Evolutionary conservation across 2,797 vertebrate genomes (phyloP).

Genomic region (Adrianichthys oophorus): DNA sequence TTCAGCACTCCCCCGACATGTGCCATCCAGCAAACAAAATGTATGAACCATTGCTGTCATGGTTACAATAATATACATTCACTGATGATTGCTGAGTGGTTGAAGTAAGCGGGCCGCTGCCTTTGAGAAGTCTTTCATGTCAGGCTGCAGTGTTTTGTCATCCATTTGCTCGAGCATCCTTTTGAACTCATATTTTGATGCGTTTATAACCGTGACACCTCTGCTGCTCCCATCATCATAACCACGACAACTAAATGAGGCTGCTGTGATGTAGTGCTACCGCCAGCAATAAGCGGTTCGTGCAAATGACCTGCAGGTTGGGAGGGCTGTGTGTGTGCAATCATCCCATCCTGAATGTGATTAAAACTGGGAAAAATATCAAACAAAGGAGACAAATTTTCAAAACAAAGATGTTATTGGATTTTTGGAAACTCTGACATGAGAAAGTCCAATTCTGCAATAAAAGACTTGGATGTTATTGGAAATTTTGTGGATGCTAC

Average conservation of each 20-base stretch:
- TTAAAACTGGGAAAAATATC: slow-evolving; percentile 4
- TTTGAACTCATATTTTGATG: neutral
- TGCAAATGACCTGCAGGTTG: neutral
- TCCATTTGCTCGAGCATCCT: neutral
- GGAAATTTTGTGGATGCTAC: neutral
- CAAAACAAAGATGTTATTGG: too few species aligned
- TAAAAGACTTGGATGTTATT: neutral
- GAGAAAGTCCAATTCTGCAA: neutral
- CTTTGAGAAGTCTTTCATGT: too few species aligned
- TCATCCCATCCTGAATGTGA: slow-evolving; percentile 1
- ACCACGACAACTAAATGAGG: neutral
- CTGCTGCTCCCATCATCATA: slow-evolving; percentile 2
- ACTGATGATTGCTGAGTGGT: neutral
- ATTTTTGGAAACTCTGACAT: too few species aligned
- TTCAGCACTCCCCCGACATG: too few species aligned
- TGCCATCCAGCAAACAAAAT: too few species aligned
- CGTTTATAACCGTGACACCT: neutral
- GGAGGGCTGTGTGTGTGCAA: neutral
- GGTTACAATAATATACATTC: neutral
- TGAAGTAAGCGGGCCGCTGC: too few species aligned
- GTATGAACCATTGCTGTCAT: neutral
- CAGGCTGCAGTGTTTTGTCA: neutral
- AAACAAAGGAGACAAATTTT: neutral
- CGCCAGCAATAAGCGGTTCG: slow-evolving; percentile 1
- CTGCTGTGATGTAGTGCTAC: neutral